These are phyloP conservation scores for Laupala kohalensis DNA, from an alignment of 1,140 invertebrate genomes.

Conservation along the genomic window DNA sequence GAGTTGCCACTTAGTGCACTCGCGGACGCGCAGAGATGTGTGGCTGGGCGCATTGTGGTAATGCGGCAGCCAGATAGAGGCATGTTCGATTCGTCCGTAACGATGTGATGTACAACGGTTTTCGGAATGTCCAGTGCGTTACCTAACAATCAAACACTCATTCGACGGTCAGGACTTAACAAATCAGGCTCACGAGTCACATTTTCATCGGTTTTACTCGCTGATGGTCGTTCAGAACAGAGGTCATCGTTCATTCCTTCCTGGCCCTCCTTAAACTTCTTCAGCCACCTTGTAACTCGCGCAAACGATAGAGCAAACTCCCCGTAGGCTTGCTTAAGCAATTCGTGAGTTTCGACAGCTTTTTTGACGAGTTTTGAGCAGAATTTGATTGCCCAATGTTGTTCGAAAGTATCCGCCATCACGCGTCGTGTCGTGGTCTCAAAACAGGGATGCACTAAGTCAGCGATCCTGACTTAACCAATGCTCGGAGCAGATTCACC, in stretches of 20 bases:
- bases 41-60: background rate
- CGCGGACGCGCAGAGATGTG: background rate
- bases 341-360: background rate
- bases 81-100: constrained; percentile 5
- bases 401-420: too few species aligned
- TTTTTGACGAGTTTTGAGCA: background rate
- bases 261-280: constrained; percentile 1
- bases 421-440: too few species aligned
- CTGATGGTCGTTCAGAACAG: background rate
- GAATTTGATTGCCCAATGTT: background rate
- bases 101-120: background rate
- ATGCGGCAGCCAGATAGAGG: background rate
- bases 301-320: background rate
- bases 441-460: too few species aligned
- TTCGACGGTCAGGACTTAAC: background rate
- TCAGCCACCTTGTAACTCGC: background rate
- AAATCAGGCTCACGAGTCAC: background rate
- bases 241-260: constrained; percentile 2
- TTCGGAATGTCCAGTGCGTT: background rate
- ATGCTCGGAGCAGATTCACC: too few species aligned
- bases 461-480: too few species aligned
- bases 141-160: background rate
- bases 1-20: constrained; percentile 5
- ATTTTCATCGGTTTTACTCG: background rate
- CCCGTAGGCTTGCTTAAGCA: background rate